Base-by-base conservation (phyloP, 2,888 invertebrate species). In the Phlogophora meticulosa region DNA sequence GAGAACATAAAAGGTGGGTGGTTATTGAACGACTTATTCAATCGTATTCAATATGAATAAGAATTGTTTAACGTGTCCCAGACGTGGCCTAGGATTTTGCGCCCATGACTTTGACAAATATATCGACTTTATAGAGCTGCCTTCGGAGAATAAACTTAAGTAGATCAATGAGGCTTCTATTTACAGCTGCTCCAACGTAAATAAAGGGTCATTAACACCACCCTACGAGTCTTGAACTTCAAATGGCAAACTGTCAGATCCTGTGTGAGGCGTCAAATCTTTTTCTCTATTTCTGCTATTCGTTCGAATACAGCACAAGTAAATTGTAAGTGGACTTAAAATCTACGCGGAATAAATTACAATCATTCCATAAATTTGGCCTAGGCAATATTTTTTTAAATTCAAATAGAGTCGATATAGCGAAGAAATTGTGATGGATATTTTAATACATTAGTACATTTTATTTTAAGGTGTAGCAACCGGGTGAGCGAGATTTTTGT, bases 41-140 rank as follows among this genome's bases (percentile, higher is more conserved):
- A 83, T 80, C 70, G 73, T 70, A 52, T 73, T 85, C 57, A 72
- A 80, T 81, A 77, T 80, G 77, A 80, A 85, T 85, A 72, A 68
- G 75, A 85, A 86, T 85, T 70, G 79, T 70, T 85, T 77, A 75
- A 76, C 60, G 72, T 65, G 73, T 78, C 62, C 76, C 76, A 75
- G 76, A 85, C 78, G 83, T 80, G 81, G 69, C 73, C 75, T 73
- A 80, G 87, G 83, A 81, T 81, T 69, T 82, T 85, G 87, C 85
- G 86, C 84, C 68, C 76, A 56, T 87, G 90, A 90, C 89, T 88
- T 90, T 90, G 86, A 86, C 78, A 85, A 76, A 78, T 81, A 84
- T 72, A 71, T 76, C 68, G 73, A 74, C 72, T 82, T 83, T 80
- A 61, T 81, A 76, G 57, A 56, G 77, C 76, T 79, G 59, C 74